phyloP scores from a whole-genome alignment of 2,797 vertebrate genomes.

The Rhinella marina region DNA sequence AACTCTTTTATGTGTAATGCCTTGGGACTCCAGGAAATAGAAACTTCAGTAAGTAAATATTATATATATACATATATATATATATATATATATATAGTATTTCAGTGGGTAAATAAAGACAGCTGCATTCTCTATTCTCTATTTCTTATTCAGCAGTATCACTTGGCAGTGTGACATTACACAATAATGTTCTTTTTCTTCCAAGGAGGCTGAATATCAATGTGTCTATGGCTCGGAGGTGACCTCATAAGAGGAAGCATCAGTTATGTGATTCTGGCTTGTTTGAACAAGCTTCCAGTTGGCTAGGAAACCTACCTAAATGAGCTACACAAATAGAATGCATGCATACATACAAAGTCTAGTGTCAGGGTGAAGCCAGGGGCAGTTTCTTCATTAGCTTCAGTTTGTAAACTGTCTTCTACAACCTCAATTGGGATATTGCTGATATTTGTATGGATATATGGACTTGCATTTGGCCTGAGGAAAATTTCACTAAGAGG shows the following conservation, averaged over 20 bases:
- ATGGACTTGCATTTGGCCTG: not conserved
- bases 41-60: too few relatives aligned
- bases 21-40: too few relatives aligned
- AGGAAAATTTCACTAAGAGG: not conserved
- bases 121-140: not conserved
- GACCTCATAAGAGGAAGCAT: slow-evolving; percentile 25
- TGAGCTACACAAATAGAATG: not conserved
- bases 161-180: not conserved
- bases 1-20: too few relatives aligned
- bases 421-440: not conserved
- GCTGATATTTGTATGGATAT: not conserved
- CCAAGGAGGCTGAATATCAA: slow-evolving; percentile 7
- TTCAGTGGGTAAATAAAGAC: not conserved
- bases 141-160: slow-evolving; percentile 19
- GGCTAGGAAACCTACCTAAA: not conserved
- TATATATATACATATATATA: not conserved
- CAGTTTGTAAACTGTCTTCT: not conserved
- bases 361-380: not conserved
- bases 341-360: slow-evolving; percentile 1
- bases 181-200: slow-evolving; percentile 33
- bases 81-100: not conserved
- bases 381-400: not conserved
- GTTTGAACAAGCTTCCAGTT: slow-evolving; percentile 17
- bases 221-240: not conserved
- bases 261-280: slow-evolving; percentile 14